Base-by-base conservation (phyloP, 2,113 vertebrate species). In the human region DNA sequence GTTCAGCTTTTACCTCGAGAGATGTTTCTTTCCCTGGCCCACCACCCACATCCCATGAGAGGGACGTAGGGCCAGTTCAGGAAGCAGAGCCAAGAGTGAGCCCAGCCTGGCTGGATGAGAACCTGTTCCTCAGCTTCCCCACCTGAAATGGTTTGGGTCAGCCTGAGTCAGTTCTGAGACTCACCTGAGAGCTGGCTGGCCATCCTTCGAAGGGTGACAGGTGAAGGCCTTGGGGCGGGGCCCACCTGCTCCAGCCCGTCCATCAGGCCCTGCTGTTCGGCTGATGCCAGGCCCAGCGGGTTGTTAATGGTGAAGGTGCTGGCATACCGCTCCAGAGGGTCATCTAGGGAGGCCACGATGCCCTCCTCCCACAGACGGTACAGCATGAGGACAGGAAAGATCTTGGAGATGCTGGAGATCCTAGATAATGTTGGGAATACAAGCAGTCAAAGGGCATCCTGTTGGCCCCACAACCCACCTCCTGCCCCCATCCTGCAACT, bases 361-460 rank as follows among this genome's bases (percentile, higher is more conserved):
- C 99, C 99, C 35, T 99, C 99, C 95, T 99, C 99, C 99, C 99
- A 99, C 94, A 99, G 97, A 96, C 99, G 99, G 96, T 99, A 99
- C 43, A 99, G 55, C 99, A 99, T 99, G 48, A 99, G 97, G 0
- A 99, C 98, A 0, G 99, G 99, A 73, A 99, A 99, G 96, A 99
- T 98, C 98, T 99, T 99, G 30, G 99, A 99, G 93, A 99, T 89
- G 6, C 99, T 99, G 72, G 99, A 99, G 59, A 99, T 99, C 96
- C 99, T 99, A 98, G 35, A 12, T 30, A 52, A n/a, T 13, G 68
- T 27, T 10, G 25, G 64, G 82, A 8, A 30, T 7, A 73, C 35
- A 55, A 6, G 22, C 50, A 61, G 68, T 6, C 61, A 73, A 59
- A 80, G 23, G 40, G 17, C 57, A 17, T 48, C 52, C 89, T 18